Evolutionary conservation across 2,113 vertebrate genomes (phyloP), one percentile per base, ranked within the genome.

Genomic region (Oenanthe melanoleuca): DNA sequence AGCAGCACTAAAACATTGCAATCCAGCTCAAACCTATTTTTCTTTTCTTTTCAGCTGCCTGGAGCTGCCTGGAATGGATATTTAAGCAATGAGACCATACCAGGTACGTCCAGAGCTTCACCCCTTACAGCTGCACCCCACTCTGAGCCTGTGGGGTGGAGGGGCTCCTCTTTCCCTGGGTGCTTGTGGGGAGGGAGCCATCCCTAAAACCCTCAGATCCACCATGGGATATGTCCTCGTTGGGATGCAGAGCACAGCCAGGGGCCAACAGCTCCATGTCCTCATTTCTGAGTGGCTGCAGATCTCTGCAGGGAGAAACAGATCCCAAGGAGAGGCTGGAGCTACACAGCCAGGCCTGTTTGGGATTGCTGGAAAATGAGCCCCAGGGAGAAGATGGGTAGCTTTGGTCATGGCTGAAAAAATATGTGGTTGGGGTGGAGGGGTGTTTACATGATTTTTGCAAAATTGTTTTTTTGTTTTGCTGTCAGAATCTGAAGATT

Each of bases 141-240:
- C 38, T 71, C 52, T 19, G 65, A 71, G 42, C 70, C 6, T 17
- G 23, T 29, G 38, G 37, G 33, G 5, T n/a, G 66, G 15, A 86
- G 34, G 12, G 38, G 4, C 10, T 63, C 29, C 47, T 4, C 52
- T 74, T 81, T 66, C 31, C 40, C 12, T 0, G 19, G 50, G 12
- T 49, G 37, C 67, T 42, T 4, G 3, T 50, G n/a, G 52, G 45
- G 47, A 34, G 13, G 56, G 61, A 86, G 9, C 29, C 7, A 3
- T 37, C 37, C 64, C 55, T 79, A 26, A n/a, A 70, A 61, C 12
- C 2, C 70, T 25, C 45, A 49, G 56, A 55, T n/a, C 69, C 47
- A 50, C 31, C 1, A 0, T 63, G 52, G 52, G 20, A 6, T 56
- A 2, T 11, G 50, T 80, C 31, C 66, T 79, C 2, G 4, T 10